These are phyloP conservation scores for Monopterus albus DNA, from an alignment of 2,113 vertebrate genomes.

Conservation along the genomic window DNA sequence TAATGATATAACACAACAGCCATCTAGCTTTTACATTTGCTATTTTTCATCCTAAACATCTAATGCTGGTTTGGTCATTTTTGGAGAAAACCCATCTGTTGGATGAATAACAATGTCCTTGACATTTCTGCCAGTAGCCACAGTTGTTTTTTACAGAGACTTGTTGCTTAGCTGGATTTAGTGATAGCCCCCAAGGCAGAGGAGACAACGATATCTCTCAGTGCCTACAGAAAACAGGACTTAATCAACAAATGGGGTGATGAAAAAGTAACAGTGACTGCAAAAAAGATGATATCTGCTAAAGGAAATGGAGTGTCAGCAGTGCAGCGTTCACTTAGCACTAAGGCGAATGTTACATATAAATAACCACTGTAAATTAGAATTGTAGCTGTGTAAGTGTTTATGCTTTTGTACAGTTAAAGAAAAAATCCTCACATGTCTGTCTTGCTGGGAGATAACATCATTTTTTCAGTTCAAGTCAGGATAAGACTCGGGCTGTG, in stretches of 20 bases:
- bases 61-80: slow-evolving; percentile 3
- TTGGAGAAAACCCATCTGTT: slow-evolving; percentile 3
- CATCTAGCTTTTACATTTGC: neutral
- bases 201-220: slow-evolving; percentile 39
- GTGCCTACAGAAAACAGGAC: slow-evolving; percentile 14
- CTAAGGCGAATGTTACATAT: neutral
- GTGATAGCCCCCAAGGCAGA: neutral
- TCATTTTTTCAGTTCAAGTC: slow-evolving; percentile 49
- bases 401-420: neutral
- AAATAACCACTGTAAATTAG: neutral
- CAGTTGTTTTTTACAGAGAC: slow-evolving; percentile 33
- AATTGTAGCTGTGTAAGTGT: neutral
- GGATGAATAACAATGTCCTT: slow-evolving; percentile 4
- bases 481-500: slow-evolving; percentile 51
- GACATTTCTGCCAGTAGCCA: slow-evolving; percentile 10
- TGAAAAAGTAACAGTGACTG: slow-evolving; percentile 7
- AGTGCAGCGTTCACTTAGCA: neutral
- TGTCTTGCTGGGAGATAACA: slow-evolving; percentile 23
- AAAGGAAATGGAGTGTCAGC: slow-evolving; percentile 6
- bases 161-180: slow-evolving; percentile 29
- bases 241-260: slow-evolving; percentile 15
- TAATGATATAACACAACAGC: neutral
- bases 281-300: slow-evolving; percentile 8
- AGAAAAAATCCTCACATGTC: neutral
- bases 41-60: neutral